Conservation (phyloP, 2,797 vertebrate genomes). For the Eupleurogrammus muticus region DNA sequence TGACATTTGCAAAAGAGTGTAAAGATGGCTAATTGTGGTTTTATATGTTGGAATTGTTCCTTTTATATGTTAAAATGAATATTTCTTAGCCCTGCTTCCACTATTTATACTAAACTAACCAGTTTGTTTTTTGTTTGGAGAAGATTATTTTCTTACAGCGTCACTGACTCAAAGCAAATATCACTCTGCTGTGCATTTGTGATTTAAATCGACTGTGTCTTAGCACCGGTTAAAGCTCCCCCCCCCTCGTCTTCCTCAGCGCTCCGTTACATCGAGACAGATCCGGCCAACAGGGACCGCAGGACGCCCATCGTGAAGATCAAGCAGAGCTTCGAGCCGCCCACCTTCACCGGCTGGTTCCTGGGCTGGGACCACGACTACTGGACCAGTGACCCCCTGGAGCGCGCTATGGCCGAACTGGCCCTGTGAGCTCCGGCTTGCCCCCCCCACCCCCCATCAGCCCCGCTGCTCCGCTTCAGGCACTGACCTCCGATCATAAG, state of each 20-base stretch:
- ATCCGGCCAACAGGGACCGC: conserved; percentile 91
- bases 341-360: conserved; percentile 98
- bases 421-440: conserved; percentile 77
- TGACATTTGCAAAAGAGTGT: no score
- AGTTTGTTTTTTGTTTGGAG: no score
- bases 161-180: not conserved
- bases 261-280: conserved; percentile 91
- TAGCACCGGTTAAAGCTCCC: not conserved
- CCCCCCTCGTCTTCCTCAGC: conserved; percentile 80
- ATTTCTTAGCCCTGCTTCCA: no score
- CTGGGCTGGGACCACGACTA: conserved; percentile 95
- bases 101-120: no score
- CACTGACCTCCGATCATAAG: conserved; percentile 53
- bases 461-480: conserved; percentile 41
- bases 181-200: not conserved
- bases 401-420: conserved; percentile 92
- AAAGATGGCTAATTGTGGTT: no score
- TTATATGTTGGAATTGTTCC: no score
- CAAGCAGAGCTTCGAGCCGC: conserved; percentile 93
- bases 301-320: conserved; percentile 90
- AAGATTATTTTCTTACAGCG: no score
- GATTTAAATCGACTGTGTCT: not conserved
- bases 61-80: no score
- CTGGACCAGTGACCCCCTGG: conserved; percentile 92
- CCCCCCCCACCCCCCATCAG: not conserved